Conservation (phyloP, 2,888 invertebrate genomes). For the Pristionchus exspectatus region DNA sequence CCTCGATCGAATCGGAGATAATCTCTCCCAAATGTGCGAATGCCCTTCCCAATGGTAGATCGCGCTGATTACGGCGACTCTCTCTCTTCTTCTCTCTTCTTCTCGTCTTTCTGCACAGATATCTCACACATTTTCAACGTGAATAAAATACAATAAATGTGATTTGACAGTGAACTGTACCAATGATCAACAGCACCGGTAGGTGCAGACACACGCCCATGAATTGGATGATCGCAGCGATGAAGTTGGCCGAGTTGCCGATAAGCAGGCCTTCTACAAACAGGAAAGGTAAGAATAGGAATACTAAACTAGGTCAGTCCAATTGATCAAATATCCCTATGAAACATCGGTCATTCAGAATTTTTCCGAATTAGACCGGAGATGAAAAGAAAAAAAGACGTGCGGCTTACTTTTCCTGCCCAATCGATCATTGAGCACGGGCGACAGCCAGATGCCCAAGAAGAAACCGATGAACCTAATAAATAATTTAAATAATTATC, state of each 20-base stretch:
- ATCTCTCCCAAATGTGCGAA: not conserved
- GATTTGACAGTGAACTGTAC: not conserved
- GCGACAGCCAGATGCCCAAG: constrained; percentile 71
- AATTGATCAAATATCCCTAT: no score
- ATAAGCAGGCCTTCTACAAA: constrained; percentile 69
- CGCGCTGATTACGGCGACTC: not conserved
- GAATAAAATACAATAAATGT: not conserved
- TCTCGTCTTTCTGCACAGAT: not conserved
- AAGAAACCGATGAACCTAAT: constrained; percentile 71
- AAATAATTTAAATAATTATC: not conserved
- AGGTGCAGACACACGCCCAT: constrained; percentile 61
- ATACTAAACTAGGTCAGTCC: no score
- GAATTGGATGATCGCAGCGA: constrained; percentile 64
- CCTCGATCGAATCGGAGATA: not conserved
- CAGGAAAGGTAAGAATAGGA: no score
- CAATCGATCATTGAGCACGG: constrained; percentile 69
- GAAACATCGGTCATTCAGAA: no score
- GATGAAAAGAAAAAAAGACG: no score
- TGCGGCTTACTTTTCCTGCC: constrained; percentile 69
- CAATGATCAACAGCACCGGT: constrained; percentile 67
- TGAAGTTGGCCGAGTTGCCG: constrained; percentile 63
- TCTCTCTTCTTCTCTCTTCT: not conserved
- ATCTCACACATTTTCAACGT: not conserved
- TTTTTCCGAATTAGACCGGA: no score
- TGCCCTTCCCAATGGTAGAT: not conserved